Base-by-base conservation (phyloP, 2,113 vertebrate species). In the Meriones unguiculatus region DNA sequence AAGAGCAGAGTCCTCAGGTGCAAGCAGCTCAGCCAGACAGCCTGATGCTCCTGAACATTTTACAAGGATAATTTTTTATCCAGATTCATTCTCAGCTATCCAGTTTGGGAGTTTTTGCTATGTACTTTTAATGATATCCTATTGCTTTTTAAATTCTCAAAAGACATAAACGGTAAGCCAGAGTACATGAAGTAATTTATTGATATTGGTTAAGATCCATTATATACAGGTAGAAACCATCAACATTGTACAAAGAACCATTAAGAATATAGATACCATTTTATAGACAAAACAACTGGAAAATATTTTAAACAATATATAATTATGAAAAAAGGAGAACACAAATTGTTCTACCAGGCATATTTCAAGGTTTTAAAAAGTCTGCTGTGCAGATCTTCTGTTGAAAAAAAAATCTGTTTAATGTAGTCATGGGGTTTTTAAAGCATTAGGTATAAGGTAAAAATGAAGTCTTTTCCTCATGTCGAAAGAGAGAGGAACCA, bases 211-310 rank as follows among this genome's bases (percentile, higher is more conserved):
- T 96, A 97, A 94, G 92, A 89, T 87, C 90, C 90, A 64, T 91
- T 89, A 97, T 94, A 82, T 97, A 97, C 98, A 98, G 86, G 96
- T 95, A 97, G 95, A 97, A 97, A 96, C 89, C 59, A 77, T 96
- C 87, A 94, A 90, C 93, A 96, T 94, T 96, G 90, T 95, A 96
- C 97, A 97, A 95, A 92, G 94, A 96, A 87, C 85, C 89, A 94
- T 96, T 91, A 89, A 70, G 94, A 97, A 95, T 89, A 88, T 93
- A 91, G 96, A 91, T 77, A 90, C 91, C 65, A 30, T 86, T 96
- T 92, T 88, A 84, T 70, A 95, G 93, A 97, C 90, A 92, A 92
- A 95, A 95, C 78, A 93, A 95, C 76, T 59, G 82, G 70, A 92
- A 95, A 93, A 95, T 80, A 93, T 88, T 88, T 88, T 93, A 84